Base-by-base conservation (phyloP, 2,113 vertebrate genomes). In the Aphyosemion australe region DNA sequence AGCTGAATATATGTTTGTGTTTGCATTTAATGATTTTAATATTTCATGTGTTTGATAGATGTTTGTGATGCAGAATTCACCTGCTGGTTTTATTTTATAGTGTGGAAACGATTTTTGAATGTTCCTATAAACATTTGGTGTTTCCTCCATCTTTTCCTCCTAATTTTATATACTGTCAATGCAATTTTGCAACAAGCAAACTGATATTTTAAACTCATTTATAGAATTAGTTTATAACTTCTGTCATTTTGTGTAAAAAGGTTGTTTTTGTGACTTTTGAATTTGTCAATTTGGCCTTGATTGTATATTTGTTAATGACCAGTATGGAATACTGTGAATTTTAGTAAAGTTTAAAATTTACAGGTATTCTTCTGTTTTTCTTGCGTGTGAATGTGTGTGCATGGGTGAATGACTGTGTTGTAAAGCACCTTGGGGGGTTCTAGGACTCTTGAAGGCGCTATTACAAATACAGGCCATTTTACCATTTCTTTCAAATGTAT, bases 231-330 rank as follows among this genome's bases (percentile, higher is more conserved):
- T 26, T 63, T 79, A 16, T 64, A 6, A 63, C 54, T 45, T 52
- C 10, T 62, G 42, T 12, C 47, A 12, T 64, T 72, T 65, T n/a
- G 12, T 78, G 60, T 34, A 31, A 62, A 18, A 39, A 59, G 42
- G 19, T 37, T 2, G 42, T 34, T 65, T 52, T 53, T 37, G 34
- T 37, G 34, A 6, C 34, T 76, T 84, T 82, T 64, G 45, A 50
- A 43, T 53, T 19, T 51, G 46, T 75, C 2, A 53, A 52, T 75
- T 58, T 77, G 68, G 82, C 76, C 82, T 83, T 83, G 61, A 69
- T 42, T 77, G 79, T 80, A 59, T 55, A 69, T 75, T 60, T 70
- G 34, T 70, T 57, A 34, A 37, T 78, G 47, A 42, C 62, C 37
- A 78, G 41, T 74, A 57, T 20, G 73, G 12, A 18, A 8, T 39